These are phyloP conservation scores for Chelmon rostratus DNA, from an alignment of 2,797 vertebrate genomes.

Conservation along the genomic window DNA sequence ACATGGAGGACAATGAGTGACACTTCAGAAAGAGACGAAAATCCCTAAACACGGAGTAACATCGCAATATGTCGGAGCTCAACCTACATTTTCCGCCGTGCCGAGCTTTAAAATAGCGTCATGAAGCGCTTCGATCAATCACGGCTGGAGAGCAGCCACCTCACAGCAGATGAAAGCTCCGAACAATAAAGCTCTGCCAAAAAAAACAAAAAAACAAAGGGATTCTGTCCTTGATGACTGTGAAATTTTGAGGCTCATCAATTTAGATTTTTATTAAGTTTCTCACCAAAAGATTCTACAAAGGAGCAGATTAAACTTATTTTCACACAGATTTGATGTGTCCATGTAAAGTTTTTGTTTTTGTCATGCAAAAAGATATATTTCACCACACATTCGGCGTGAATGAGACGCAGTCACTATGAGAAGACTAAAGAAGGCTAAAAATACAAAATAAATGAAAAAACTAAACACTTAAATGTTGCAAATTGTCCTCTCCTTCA, in stretches of 20 bases:
- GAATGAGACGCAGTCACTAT: no score
- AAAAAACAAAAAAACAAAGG: no score
- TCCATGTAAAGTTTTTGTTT: neutral
- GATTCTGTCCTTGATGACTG: neutral
- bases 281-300: neutral
- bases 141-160: constrained; percentile 6
- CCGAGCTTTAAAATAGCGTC: constrained; percentile 1
- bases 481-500: neutral
- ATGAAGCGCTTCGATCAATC: constrained; percentile 54
- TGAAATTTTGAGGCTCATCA: neutral
- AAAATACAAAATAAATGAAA: neutral
- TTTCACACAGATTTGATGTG: neutral
- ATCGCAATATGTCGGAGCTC: constrained; percentile 13
- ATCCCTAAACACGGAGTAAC: constrained; percentile 38
- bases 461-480: neutral
- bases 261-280: neutral
- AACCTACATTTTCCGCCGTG: constrained; percentile 22
- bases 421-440: no score
- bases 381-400: no score
- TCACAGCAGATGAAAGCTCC: neutral
- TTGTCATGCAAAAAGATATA: neutral
- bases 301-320: neutral
- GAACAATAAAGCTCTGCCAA: neutral
- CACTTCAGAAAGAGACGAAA: constrained; percentile 42
- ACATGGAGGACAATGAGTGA: constrained; percentile 56